These are phyloP conservation scores for Solenodon paradoxus DNA, from an alignment of 2,113 vertebrate genomes.

Conservation along the genomic window DNA sequence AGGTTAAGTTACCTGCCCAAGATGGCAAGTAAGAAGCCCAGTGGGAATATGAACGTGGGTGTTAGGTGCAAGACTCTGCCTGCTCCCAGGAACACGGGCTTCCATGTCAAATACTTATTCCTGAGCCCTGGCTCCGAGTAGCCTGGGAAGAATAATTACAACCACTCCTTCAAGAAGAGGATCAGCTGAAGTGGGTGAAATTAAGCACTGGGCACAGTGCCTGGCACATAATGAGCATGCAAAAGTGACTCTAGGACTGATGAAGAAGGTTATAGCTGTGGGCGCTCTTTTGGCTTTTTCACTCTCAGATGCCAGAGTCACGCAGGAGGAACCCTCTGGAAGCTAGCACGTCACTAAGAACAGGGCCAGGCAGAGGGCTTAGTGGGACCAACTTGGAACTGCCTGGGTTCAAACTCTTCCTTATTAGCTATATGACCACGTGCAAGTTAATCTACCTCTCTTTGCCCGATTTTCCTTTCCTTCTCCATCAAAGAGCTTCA, in stretches of 20 bases:
- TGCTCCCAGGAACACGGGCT: not conserved
- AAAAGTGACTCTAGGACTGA: not conserved
- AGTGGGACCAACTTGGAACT: not conserved
- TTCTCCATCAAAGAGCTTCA: not conserved
- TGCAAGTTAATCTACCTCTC: not conserved
- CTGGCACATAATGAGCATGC: not conserved
- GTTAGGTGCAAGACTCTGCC: not conserved
- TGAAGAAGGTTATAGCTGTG: not conserved
- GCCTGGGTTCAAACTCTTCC: not conserved
- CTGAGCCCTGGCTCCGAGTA: not conserved
- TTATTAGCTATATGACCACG: not conserved
- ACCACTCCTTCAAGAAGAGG: not conserved
- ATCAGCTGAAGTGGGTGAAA: too few relatives aligned
- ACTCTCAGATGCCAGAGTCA: not conserved
- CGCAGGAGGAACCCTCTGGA: not conserved
- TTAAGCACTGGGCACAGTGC: too few relatives aligned
- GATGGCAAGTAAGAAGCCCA: not conserved
- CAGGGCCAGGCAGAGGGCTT: not conserved
- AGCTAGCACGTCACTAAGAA: not conserved
- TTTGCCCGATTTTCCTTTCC: not conserved
- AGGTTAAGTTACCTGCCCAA: not conserved
- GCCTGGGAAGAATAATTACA: not conserved
- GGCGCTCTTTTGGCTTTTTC: not conserved
- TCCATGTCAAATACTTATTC: not conserved
- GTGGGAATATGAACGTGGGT: not conserved